Base-by-base conservation (phyloP, 2,113 vertebrate genomes). In the Smithornis capensis region DNA sequence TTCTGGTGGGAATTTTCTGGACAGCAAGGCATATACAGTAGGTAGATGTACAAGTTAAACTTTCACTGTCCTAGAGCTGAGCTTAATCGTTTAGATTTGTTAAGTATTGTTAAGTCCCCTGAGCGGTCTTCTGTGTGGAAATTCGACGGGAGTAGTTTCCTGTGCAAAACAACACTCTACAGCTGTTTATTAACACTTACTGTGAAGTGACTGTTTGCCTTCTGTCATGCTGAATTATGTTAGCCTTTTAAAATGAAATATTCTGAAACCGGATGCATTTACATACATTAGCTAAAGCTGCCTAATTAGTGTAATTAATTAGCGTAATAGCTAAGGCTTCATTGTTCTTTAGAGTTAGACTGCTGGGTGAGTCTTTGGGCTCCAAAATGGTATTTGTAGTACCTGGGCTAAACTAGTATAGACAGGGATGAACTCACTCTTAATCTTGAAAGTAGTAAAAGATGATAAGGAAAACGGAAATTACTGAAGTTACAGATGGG, bases 241-340 rank as follows among this genome's bases (percentile, higher is more conserved):
- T 92, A 67, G 63, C 56, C 44, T 92, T 88, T 94, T 78, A 92
- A 88, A 64, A 86, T 56, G 10, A 88, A 95, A 88, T 93, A 83
- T 71, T 88, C 73, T 90, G 75, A 90, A 95, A 81, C 29, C 42
- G 74, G 75, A 64, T 86, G 55, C 71, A 90, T 96, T 95, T 91
- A 70, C 68, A 90, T 95, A 60, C 28, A 31, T 88, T 90, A 93
- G 88, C 90, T 67, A 27, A 64, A 92, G 55, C 35, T 86, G 64
- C 17, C 52, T 92, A 93, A 96, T 95, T 90, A 92, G 47, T 55
- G 86, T 83, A 95, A 92, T 89, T 91, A 89, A 94, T 94, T 92
- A 82, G 70, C 60, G 59, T 92, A 93, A 92, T 94, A 89, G 55
- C 33, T 38, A 81, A 44, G 40, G 55, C 76, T 74, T 90, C 67